Evolutionary conservation across 2,888 invertebrate genomes (phyloP).

Genomic region (Schrankia costaestrigalis): DNA sequence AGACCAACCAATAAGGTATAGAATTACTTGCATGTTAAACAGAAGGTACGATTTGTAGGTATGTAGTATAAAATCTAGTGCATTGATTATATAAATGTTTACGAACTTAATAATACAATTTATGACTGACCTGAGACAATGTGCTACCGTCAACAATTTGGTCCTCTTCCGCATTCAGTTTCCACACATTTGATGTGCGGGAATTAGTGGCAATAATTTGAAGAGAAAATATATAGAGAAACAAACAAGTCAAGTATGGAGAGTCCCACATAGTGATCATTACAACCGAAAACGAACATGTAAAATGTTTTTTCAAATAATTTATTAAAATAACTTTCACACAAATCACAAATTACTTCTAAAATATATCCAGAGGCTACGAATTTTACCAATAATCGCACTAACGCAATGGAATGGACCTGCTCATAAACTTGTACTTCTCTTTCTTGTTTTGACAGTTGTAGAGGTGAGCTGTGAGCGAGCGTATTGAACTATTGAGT

Average conservation of each 20-base stretch:
- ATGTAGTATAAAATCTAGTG: conserved; percentile 35
- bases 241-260: conserved; percentile 82
- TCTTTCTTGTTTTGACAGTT: conserved; percentile 28
- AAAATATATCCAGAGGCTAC: conserved; percentile 44
- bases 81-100: conserved; percentile 62
- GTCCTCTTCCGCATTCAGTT: conserved; percentile 87
- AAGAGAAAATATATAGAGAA: conserved; percentile 86
- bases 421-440: conserved; percentile 31
- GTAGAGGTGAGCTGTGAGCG: conserved; percentile 10
- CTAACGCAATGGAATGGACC: conserved; percentile 47
- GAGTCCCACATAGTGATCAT: conserved; percentile 77
- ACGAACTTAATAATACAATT: conserved; percentile 29
- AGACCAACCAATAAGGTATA: conserved; percentile 29
- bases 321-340: conserved; percentile 44
- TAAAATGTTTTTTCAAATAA: conserved; percentile 40
- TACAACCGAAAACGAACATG: conserved; percentile 54
- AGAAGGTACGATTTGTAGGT: conserved; percentile 1
- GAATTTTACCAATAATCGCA: conserved; percentile 43
- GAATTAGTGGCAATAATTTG: conserved; percentile 88
- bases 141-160: conserved; percentile 85
- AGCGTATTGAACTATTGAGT: too few relatives aligned
- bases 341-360: conserved; percentile 41
- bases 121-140: conserved; percentile 75
- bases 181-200: conserved; percentile 91
- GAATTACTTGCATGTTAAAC: too few relatives aligned